Evolutionary conservation across 2,797 vertebrate species (phyloP).

Genomic region (Rallus crepitans): DNA sequence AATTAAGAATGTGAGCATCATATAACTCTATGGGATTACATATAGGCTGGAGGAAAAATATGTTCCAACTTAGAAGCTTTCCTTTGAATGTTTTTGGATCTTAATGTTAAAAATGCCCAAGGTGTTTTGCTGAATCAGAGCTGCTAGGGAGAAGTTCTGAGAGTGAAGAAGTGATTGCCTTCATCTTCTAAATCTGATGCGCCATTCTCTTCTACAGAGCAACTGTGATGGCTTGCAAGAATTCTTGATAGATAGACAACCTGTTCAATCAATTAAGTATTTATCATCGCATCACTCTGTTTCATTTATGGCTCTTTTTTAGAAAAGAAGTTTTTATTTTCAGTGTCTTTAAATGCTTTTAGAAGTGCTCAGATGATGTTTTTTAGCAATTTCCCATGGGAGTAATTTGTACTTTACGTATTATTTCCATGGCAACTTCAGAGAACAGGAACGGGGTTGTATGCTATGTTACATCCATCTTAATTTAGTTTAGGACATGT

Average conservation of each 20-base stretch:
- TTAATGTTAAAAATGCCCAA: neutral
- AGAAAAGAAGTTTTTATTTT: constrained; percentile 26
- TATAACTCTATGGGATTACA: neutral
- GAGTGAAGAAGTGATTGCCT: neutral
- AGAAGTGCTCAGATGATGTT: constrained; percentile 29
- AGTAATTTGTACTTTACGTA: constrained; percentile 35
- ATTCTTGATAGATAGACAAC: neutral
- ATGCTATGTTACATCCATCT: constrained; percentile 27
- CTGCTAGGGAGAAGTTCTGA: neutral
- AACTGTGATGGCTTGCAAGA: neutral
- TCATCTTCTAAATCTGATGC: neutral
- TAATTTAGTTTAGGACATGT: constrained; percentile 54
- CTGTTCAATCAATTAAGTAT: constrained; percentile 3
- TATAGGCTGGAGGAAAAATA: neutral
- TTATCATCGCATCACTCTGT: constrained; percentile 3
- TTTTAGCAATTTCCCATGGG: constrained; percentile 23
- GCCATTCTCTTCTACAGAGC: neutral
- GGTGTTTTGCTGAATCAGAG: constrained; percentile 11
- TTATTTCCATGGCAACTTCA: constrained; percentile 62
- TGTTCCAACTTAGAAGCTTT: neutral
- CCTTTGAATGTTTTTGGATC: neutral
- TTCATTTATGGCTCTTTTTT: constrained; percentile 33
- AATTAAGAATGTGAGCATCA: neutral
- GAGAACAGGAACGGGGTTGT: neutral
- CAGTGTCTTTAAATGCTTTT: constrained; percentile 32